Percentiles rank a stretch among this genome's conserved stretches.
Conservation (phyloP, 2,888 invertebrate species). For the Scaptomyza reducta region DNA sequence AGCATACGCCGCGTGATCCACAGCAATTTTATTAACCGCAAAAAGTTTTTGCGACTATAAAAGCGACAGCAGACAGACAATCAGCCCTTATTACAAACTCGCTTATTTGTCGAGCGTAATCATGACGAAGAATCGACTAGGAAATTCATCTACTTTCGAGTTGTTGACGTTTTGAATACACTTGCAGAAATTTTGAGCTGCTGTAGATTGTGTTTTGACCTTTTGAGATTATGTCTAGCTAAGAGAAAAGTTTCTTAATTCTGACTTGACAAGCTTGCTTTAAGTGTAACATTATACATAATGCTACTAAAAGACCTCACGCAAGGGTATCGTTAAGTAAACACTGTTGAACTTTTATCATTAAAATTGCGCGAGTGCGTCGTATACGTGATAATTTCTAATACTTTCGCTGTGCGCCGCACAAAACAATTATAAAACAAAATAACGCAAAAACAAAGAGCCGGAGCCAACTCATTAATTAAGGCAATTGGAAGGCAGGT, state of each 20-base stretch:
- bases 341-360: conserved; percentile 52
- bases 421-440: conserved; percentile 17
- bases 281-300: not conserved
- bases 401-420: conserved; percentile 1
- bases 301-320: not conserved
- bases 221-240: not conserved
- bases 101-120: conserved; percentile 49
- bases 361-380: conserved; percentile 46
- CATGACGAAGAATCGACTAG: conserved; percentile 14
- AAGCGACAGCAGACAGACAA: conserved; percentile 1
- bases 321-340: conserved; percentile 17
- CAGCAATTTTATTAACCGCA: conserved; percentile 66
- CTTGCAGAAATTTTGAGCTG: not conserved
- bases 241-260: not conserved
- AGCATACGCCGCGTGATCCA: conserved; percentile 32
- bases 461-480: conserved; percentile 49
- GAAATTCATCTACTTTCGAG: not conserved
- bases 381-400: conserved; percentile 53
- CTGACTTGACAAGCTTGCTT: too few relatives aligned
- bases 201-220: not conserved
- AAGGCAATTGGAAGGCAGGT: conserved; percentile 30
- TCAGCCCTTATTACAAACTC: conserved; percentile 17
- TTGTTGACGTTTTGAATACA: not conserved
- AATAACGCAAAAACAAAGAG: conserved; percentile 13
- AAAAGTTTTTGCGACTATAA: conserved; percentile 42